Evolutionary conservation across 2,113 vertebrate genomes (phyloP).

Genomic region (Enhydra lutris): DNA sequence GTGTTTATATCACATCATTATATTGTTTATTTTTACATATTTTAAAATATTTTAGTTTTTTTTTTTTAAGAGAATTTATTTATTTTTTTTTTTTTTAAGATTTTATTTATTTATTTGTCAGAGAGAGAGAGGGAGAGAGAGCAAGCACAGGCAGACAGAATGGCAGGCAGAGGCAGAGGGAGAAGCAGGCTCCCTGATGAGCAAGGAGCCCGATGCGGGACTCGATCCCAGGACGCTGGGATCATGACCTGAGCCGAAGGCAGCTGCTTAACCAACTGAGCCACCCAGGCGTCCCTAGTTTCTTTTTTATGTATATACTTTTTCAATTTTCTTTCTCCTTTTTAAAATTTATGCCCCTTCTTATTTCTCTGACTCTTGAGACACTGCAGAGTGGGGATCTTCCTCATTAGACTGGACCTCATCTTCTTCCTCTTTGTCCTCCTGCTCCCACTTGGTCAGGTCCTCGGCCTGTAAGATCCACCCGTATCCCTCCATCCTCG

Average conservation of each 20-base stretch:
- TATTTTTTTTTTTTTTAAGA: no score
- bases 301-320: not conserved
- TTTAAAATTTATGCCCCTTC: not conserved
- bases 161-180: no score
- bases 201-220: no score
- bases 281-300: no score
- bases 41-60: not conserved
- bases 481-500: rapidly evolving
- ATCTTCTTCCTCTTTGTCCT: not conserved
- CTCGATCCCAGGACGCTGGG: no score
- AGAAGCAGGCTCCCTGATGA: no score
- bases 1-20: not conserved
- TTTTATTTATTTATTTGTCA: no score
- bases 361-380: not conserved
- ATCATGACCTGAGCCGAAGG: no score
- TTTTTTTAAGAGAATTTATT: no score
- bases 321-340: not conserved
- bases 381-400: not conserved
- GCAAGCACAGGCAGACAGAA: no score
- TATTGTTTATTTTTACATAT: not conserved
- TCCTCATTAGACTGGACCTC: not conserved
- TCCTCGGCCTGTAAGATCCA: not conserved
- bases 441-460: not conserved
- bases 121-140: no score
- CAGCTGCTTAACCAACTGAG: no score